Percentiles rank a stretch among this genome's conserved stretches.
phyloP scores from a whole-genome alignment of 2,888 invertebrate genomes.

The Hirudinaria manillensis region DNA sequence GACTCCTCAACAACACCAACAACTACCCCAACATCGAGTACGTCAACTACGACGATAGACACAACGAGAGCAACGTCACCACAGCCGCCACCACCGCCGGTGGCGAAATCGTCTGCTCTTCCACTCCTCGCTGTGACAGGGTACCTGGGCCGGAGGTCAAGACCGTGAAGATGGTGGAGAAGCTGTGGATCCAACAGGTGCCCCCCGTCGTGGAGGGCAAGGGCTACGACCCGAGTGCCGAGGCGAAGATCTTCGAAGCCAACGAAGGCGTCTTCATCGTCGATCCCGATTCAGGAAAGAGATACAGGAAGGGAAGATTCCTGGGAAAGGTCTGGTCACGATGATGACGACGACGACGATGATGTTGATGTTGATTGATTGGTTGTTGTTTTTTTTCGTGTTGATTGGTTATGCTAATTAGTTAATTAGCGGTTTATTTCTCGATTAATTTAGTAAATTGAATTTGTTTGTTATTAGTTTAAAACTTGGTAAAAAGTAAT shows the following conservation, averaged over 20 bases:
- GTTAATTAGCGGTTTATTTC: too few species aligned
- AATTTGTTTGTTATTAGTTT: too few species aligned
- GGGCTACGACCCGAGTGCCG: background rate
- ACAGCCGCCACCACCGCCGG: background rate
- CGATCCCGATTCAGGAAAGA: slow-evolving; percentile 25
- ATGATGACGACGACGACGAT: background rate
- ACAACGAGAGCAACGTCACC: slow-evolving; percentile 14
- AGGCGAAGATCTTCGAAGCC: background rate
- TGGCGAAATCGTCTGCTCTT: slow-evolving; percentile 4
- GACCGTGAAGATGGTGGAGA: slow-evolving; percentile 11
- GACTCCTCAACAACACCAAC: background rate
- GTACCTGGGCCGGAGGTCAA: background rate
- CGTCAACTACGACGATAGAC: slow-evolving; percentile 17
- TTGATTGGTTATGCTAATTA: background rate
- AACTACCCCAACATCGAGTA: background rate
- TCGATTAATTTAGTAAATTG: too few species aligned
- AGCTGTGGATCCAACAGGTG: slow-evolving; percentile 14
- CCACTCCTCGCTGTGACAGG: slow-evolving; percentile 7
- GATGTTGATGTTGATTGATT: background rate
- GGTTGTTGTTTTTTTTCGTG: background rate
- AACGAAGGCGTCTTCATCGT: slow-evolving; percentile 15
- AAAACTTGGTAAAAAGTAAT: too few species aligned
- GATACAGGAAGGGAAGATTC: slow-evolving; percentile 30
- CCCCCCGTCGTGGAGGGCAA: background rate
- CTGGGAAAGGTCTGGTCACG: slow-evolving; percentile 30